phyloP scores from a whole-genome alignment of 1,140 invertebrate species.

The Hypothenemus hampei region DNA sequence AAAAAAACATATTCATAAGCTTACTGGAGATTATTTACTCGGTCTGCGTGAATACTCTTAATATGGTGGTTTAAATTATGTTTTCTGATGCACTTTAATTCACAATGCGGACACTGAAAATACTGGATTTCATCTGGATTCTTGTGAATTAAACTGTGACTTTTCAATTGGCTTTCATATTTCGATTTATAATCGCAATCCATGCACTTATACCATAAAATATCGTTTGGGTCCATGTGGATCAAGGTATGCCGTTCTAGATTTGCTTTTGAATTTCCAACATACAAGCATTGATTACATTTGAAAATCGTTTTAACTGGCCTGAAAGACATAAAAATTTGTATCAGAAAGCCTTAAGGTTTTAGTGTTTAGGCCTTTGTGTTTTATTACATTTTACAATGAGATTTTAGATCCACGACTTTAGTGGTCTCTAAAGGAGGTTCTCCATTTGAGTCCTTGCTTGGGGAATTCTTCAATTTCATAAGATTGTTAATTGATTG shows the following conservation, averaged over 20 bases:
- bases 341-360: too few species aligned
- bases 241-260: slow-evolving; percentile 13
- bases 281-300: slow-evolving; percentile 15
- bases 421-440: background rate
- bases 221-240: slow-evolving; percentile 12
- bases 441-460: background rate
- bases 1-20: background rate
- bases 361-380: too few species aligned
- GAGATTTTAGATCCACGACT: slow-evolving; percentile 2
- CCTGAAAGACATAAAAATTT: slow-evolving; percentile 1
- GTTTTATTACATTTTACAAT: slow-evolving; percentile 3
- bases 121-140: slow-evolving; percentile 18
- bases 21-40: slow-evolving; percentile 8
- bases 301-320: slow-evolving; percentile 1
- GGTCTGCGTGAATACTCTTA: slow-evolving; percentile 10
- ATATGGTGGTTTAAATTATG: slow-evolving; percentile 22
- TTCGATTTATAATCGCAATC: slow-evolving; percentile 20
- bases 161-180: slow-evolving; percentile 18
- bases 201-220: slow-evolving; percentile 15
- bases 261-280: slow-evolving; percentile 11
- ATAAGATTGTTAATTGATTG: background rate
- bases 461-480: background rate
- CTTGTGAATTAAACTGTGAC: slow-evolving; percentile 14
- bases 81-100: slow-evolving; percentile 14
- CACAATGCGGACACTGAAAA: slow-evolving; percentile 19